Evolutionary conservation across 2,888 invertebrate genomes (phyloP).

Genomic region (Leucozona laternaria): DNA sequence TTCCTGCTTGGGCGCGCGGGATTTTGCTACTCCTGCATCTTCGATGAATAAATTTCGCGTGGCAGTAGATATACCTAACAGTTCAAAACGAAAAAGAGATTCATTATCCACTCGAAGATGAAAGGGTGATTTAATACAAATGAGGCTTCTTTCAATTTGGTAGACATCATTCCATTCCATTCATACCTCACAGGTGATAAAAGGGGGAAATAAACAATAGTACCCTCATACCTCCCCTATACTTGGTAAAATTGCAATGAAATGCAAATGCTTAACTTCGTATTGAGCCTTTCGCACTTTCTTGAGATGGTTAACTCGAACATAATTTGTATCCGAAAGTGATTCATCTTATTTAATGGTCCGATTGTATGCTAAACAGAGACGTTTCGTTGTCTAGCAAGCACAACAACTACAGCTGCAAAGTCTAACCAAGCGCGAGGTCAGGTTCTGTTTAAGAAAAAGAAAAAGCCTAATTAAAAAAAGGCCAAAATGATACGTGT

Average conservation of each 20-base stretch:
- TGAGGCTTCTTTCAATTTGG: constrained; percentile 61
- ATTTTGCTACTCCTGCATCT: constrained; percentile 57
- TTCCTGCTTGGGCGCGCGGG: constrained; percentile 66
- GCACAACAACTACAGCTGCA: background rate
- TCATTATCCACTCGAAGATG: constrained; percentile 70
- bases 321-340: constrained; percentile 77
- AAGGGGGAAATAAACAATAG: constrained; percentile 17
- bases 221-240: background rate
- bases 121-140: constrained; percentile 65
- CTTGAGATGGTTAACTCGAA: constrained; percentile 69
- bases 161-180: constrained; percentile 40
- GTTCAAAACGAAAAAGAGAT: constrained; percentile 26
- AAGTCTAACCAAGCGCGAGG: constrained; percentile 56
- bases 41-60: constrained; percentile 72
- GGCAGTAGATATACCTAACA: background rate
- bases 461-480: constrained; percentile 46
- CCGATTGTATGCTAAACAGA: constrained; percentile 77
- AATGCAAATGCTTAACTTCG: constrained; percentile 67
- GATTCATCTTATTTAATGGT: constrained; percentile 77
- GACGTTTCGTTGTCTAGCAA: constrained; percentile 3
- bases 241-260: constrained; percentile 36
- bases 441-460: constrained; percentile 26
- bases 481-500: constrained; percentile 5
- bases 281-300: constrained; percentile 71
- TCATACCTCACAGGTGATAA: constrained; percentile 58